Base-by-base conservation (phyloP, 1,140 invertebrate genomes). In the Anastatus disparis region DNA sequence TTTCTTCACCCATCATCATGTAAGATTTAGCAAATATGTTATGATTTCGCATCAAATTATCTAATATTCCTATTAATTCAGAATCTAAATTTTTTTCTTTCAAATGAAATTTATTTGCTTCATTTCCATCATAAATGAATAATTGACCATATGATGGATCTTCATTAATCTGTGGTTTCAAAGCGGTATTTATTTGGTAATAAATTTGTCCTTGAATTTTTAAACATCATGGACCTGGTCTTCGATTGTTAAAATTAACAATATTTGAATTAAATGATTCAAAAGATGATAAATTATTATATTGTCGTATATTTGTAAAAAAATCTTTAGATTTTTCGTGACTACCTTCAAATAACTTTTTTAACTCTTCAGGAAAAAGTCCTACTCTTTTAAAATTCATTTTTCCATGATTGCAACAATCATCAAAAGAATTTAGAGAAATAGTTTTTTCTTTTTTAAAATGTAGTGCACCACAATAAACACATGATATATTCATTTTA, bases 41-140 rank as follows among this genome's bases (percentile, higher is more conserved):
- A n/a, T n/a, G n/a, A n/a, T 52, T n/a, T 52, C 62, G 53, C 53
- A 71, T 52, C 26, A 29, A 42, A 35, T 31, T 6, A 26, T 71
- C 61, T 35, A 71, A 9, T 0, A n/a, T 38, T 59, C 15, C 20
- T 15, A 71, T 65, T 38, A 48, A 56, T 26, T 71, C 56, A 2
- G 3, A 20, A 59, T 66, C 20, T 27, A 65, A 29, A 20, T 71
- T 31, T 31, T 52, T 29, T 31, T 52, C 52, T n/a, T 29, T n/a
- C 4, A 53, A 61, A 24, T 63, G 42, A 61, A 42, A n/a, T 29
- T 42, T 12, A 38, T 44, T 52, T 13, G 70, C 42, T 67, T 72
- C 70, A 35, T 66, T 67, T 13, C 55, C 15, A 67, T 72, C 70
- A 42, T 61, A 29, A 61, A 72, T 68, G 26, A 68, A 72, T 15